A percentile compares a stretch with the other conserved stretches of the same genome.
Evolutionary conservation across 2,888 invertebrate species (phyloP).

Genomic region (Odontomyia ornata): DNA sequence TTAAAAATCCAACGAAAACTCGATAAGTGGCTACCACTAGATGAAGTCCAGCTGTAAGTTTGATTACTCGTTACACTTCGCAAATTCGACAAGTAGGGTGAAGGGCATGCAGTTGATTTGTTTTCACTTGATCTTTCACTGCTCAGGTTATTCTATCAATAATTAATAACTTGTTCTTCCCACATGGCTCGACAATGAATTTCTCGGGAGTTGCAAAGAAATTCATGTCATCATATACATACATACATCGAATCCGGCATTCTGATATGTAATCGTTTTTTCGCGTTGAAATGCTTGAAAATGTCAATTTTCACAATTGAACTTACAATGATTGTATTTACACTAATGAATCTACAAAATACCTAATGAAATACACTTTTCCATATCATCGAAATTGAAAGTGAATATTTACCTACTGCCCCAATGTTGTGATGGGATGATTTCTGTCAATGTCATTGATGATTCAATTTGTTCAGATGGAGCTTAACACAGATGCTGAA

Average conservation of each 20-base stretch:
- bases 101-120: slow-evolving; percentile 71
- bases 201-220: slow-evolving; percentile 87
- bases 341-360: neutral
- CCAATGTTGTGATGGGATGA: no score
- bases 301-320: neutral
- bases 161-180: slow-evolving; percentile 77
- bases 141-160: slow-evolving; percentile 85
- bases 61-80: slow-evolving; percentile 88
- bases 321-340: neutral
- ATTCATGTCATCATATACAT: slow-evolving; percentile 81
- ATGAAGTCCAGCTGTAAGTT: slow-evolving; percentile 85
- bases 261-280: neutral
- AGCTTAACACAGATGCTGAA: no score
- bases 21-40: slow-evolving; percentile 88
- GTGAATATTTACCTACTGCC: neutral
- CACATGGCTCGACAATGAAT: slow-evolving; percentile 85
- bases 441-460: no score
- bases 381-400: neutral
- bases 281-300: no score
- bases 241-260: slow-evolving; percentile 65
- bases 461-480: no score
- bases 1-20: slow-evolving; percentile 79
- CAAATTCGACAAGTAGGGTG: slow-evolving; percentile 77
- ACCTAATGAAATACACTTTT: neutral
- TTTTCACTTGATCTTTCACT: slow-evolving; percentile 72